A percentile compares a stretch with the other conserved stretches of the same genome.
Evolutionary conservation across 2,113 vertebrate genomes (phyloP).

Genomic region (Sinocyclocheilus rhinocerous): DNA sequence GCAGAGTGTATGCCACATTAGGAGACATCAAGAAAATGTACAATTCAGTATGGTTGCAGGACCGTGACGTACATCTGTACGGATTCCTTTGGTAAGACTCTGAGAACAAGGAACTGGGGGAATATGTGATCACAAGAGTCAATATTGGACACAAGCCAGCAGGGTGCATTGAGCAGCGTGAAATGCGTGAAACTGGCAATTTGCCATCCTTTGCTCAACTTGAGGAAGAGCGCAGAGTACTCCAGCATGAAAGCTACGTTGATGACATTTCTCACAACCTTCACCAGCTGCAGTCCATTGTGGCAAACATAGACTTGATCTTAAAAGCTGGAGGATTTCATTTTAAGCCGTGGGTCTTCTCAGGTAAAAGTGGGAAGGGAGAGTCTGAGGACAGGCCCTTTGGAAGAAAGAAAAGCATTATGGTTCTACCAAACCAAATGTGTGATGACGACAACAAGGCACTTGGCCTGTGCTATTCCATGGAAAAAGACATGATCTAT

Average conservation of each 20-base stretch:
- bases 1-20: no score
- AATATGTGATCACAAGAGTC: neutral
- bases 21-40: neutral
- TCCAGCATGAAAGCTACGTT: neutral
- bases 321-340: neutral
- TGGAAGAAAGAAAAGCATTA: neutral
- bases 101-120: neutral
- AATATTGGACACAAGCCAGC: neutral
- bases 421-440: slow-evolving; percentile 43
- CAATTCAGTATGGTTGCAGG: neutral
- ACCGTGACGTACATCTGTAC: neutral
- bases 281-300: no score
- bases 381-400: neutral
- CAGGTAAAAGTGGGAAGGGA: slow-evolving; percentile 39
- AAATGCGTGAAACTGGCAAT: neutral
- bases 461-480: neutral
- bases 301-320: neutral
- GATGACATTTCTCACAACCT: neutral
- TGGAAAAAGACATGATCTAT: neutral
- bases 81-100: neutral
- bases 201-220: neutral
- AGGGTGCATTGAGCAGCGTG: neutral
- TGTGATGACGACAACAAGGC: slow-evolving; percentile 31
- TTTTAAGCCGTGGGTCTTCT: neutral
- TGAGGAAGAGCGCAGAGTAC: neutral